Evolutionary conservation across 2,113 vertebrate species (phyloP).

Genomic region (Glareola pratincola): DNA sequence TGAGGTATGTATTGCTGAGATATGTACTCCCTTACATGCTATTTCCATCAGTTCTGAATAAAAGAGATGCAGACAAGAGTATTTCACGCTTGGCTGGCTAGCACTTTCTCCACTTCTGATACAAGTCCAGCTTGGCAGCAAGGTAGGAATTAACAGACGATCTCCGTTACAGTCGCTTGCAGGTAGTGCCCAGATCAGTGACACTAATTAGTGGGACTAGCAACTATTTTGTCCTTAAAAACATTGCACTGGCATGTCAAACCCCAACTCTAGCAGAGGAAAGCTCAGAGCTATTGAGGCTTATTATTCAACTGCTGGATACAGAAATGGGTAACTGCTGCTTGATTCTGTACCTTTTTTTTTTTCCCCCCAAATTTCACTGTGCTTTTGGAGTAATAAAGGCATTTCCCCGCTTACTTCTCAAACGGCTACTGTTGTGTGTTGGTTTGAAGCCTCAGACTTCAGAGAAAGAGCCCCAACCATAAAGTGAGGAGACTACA

Average conservation of each 20-base stretch:
- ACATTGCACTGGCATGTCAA: not conserved
- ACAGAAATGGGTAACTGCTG: not conserved
- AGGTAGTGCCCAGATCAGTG: not conserved
- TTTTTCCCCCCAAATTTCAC: not conserved
- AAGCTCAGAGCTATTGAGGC: not conserved
- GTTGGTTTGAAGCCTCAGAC: not conserved
- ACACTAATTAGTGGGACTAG: not conserved
- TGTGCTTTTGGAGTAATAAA: not conserved
- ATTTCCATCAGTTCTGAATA: not conserved
- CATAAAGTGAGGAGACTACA: not conserved
- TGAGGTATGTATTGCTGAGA: not conserved
- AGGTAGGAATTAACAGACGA: not conserved
- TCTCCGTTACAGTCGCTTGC: not conserved
- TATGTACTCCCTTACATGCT: not conserved
- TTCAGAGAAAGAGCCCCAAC: not conserved
- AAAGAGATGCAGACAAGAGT: not conserved
- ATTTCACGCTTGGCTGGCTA: not conserved
- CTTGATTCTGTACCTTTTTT: not conserved
- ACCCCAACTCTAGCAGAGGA: not conserved
- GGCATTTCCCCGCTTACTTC: not conserved
- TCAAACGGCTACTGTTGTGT: not conserved
- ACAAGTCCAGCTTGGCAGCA: not conserved
- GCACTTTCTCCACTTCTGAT: not conserved
- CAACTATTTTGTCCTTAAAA: not conserved
- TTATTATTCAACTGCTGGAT: not conserved